Evolutionary conservation across 2,113 vertebrate species (phyloP), one percentile per base, ranked within the genome.

Genomic region (Heterotis niloticus): DNA sequence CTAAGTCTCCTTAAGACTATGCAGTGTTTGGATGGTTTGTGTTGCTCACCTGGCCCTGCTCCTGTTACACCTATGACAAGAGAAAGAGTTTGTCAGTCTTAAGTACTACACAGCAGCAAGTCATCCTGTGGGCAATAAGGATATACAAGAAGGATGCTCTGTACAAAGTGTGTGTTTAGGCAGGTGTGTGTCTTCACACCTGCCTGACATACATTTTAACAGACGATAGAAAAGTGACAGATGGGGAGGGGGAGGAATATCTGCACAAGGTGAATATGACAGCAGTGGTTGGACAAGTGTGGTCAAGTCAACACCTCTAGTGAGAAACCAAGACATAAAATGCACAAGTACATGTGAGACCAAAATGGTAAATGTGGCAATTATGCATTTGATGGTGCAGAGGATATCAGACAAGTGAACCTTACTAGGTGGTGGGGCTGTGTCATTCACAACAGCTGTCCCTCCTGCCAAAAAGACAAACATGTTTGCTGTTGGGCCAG

Each of bases 51-150:
- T 60, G 56, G 5, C 14, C n/a, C 11, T 28, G 65, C 78, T 81
- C 72, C 80, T 60, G 83, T 82, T 76, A 81, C 79, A 81, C 67
- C 81, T 87, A 62, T 60, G 69, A 83, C 81, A 76, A 57, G 44
- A 80, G 60, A 80, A 14, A 14, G 20, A 24, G 23, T 23, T 4
- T n/a, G 64, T 66, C 64, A 66, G 4, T 44, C 18, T 12, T 24
- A 24, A 66, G 11, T 5, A 5, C 10, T 12, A 66, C 64, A 23
- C 34, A 44, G 34, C n/a, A n/a, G n/a, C n/a, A n/a, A n/a, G n/a
- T n/a, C n/a, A n/a, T n/a, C n/a, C n/a, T n/a, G n/a, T n/a, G n/a
- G n/a, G n/a, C n/a, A n/a, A n/a, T n/a, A n/a, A n/a, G n/a, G n/a
- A n/a, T n/a, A n/a, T n/a, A n/a, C n/a, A n/a, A n/a, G n/a, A n/a